phyloP scores from a whole-genome alignment of 2,888 invertebrate genomes.

The Rhodophaea formosa region DNA sequence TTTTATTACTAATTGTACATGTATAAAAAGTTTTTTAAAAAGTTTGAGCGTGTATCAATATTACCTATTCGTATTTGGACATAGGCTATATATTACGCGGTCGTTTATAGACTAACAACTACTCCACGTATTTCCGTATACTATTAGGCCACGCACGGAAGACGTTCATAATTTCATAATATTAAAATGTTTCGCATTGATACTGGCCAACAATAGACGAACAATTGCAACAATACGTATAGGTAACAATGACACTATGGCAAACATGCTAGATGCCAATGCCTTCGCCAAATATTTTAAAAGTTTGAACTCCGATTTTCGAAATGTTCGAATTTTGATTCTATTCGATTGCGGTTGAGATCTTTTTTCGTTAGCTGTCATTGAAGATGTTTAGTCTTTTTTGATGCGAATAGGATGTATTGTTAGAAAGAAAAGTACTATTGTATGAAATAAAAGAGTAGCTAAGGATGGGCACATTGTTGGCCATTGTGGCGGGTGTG shows the following conservation, averaged over 20 bases:
- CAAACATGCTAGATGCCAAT: conserved; percentile 75
- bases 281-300: conserved; percentile 32
- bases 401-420: conserved; percentile 34
- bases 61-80: too few relatives aligned
- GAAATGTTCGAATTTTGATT: conserved; percentile 19
- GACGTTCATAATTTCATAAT: conserved; percentile 80
- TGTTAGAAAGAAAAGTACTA: conserved; percentile 72
- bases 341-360: conserved; percentile 19
- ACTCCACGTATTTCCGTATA: conserved; percentile 28
- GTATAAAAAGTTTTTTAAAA: too few relatives aligned
- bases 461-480: conserved; percentile 77
- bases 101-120: neutral
- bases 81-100: too few relatives aligned
- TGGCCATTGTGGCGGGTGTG: conserved; percentile 76
- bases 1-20: too few relatives aligned
- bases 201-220: conserved; percentile 62
- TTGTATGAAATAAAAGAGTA: conserved; percentile 74
- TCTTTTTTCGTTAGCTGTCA: conserved; percentile 24
- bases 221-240: conserved; percentile 76
- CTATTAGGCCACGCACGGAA: conserved; percentile 57
- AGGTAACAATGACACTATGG: conserved; percentile 78
- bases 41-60: too few relatives aligned
- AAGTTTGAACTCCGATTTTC: conserved; percentile 30
- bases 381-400: conserved; percentile 28
- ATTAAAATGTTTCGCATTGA: conserved; percentile 81